Evolutionary conservation across 2,888 invertebrate genomes (phyloP).

Genomic region (Platerodrilus igneus): DNA sequence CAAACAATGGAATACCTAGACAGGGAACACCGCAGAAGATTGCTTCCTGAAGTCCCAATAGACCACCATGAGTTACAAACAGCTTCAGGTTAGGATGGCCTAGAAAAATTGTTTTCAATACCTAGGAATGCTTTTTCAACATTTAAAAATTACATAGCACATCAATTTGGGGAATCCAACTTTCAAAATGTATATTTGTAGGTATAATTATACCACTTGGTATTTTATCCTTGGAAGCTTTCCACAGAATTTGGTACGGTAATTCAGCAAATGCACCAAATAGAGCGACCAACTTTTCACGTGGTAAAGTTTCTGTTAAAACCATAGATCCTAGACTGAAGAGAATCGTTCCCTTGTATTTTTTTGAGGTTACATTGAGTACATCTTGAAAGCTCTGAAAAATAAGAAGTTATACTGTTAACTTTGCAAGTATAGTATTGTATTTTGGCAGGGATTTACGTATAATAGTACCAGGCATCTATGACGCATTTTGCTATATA

Average conservation of each 20-base stretch:
- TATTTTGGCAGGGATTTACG: no score
- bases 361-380: background rate
- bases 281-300: slow-evolving; percentile 48
- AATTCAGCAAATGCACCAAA: slow-evolving; percentile 52
- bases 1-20: slow-evolving; percentile 43
- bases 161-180: slow-evolving; percentile 55
- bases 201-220: slow-evolving; percentile 46
- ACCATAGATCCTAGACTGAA: slow-evolving; percentile 59
- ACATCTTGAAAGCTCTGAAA: background rate
- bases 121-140: no score
- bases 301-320: slow-evolving; percentile 52
- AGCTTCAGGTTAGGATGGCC: slow-evolving; percentile 48
- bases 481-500: no score
- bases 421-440: no score
- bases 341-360: slow-evolving; percentile 48
- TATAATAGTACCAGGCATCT: no score
- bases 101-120: background rate
- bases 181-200: slow-evolving; percentile 48
- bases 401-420: no score
- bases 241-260: slow-evolving; percentile 54
- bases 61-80: slow-evolving; percentile 53
- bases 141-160: slow-evolving; percentile 54
- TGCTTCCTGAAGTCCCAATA: slow-evolving; percentile 50
- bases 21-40: slow-evolving; percentile 46
- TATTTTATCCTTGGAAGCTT: slow-evolving; percentile 50